These are phyloP conservation scores for Crenuchus spilurus DNA, from an alignment of 2,797 vertebrate species.

Conservation along the genomic window DNA sequence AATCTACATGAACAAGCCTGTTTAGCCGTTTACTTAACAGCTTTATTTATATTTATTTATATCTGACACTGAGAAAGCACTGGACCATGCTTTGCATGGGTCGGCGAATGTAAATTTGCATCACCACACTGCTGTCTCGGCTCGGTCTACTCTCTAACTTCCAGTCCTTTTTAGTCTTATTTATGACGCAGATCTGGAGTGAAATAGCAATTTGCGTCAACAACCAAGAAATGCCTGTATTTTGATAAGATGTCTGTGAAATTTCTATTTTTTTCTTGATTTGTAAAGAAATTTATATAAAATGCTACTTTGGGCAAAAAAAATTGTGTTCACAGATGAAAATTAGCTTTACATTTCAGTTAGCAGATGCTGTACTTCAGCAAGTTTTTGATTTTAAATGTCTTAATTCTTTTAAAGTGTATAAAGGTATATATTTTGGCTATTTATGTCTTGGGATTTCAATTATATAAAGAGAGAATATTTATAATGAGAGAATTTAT, in stretches of 20 bases:
- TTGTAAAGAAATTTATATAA: slow-evolving; percentile 7
- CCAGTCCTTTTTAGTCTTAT: neutral
- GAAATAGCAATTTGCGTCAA: neutral
- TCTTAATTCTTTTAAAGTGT: slow-evolving; percentile 1
- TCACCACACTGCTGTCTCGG: neutral
- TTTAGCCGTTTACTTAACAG: neutral
- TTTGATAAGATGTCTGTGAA: slow-evolving; percentile 3
- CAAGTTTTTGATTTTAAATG: neutral
- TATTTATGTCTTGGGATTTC: slow-evolving; percentile 5
- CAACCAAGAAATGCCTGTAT: slow-evolving; percentile 20
- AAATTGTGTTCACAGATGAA: neutral
- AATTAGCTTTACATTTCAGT: slow-evolving; percentile 13
- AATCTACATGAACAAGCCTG: neutral
- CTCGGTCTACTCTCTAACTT: neutral
- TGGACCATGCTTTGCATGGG: neutral
- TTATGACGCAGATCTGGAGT: neutral
- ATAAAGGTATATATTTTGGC: too few species aligned
- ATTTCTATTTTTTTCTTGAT: neutral
- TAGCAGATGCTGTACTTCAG: neutral
- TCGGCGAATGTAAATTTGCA: neutral
- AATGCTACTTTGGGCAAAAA: slow-evolving; percentile 4
- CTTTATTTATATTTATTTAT: slow-evolving; percentile 1
- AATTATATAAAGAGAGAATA: neutral
- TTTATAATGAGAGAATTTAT: neutral
- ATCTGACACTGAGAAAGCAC: neutral